Evolutionary conservation across 2,113 vertebrate species (phyloP), one percentile per base, ranked within the genome.

Genomic region (Erythrolamprus reginae): DNA sequence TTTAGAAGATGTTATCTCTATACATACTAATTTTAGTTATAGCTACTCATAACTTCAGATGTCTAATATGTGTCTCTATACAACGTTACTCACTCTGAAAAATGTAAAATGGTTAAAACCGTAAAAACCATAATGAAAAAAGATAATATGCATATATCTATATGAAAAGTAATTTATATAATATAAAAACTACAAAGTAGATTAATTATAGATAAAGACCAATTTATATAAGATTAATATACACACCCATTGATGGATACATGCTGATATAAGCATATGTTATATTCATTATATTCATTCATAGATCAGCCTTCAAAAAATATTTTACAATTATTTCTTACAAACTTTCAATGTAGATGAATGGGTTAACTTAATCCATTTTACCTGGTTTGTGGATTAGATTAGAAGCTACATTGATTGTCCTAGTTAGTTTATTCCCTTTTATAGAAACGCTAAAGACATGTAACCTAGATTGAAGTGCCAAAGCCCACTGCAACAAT

Each of bases 11-110:
- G n/a, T 90, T 89, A 52, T 26, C 45, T 91, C 48, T 91, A 89
- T 70, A 91, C 86, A 42, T 42, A 90, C 93, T 86, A 61, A 86
- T 88, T 92, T 95, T 92, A 89, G 52, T 21, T 2, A 45, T 33
- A 33, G 26, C 82, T 91, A 26, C 47, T 82, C 0, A 9, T 52
- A 87, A 90, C 12, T 91, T 87, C 48, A 52, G 45, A 82, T 12
- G 47, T 86, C 48, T 50, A 50, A 84, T 13, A 38, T 19, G 65
- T 94, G 21, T 84, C 83, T n/a, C 4, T 23, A 7, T 1, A 8
- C 50, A 4, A 84, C 90, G 70, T 17, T 55, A 53, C 0, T 33
- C 83, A 91, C 93, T 88, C 5, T 82, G 85, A 8, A 5, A 83
- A 84, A 33, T 86, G 50, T 9, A 17, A 70, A 53, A 45, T 53